Conservation (phyloP, 2,797 vertebrate species). For the Coranthus polyacanthus region DNA sequence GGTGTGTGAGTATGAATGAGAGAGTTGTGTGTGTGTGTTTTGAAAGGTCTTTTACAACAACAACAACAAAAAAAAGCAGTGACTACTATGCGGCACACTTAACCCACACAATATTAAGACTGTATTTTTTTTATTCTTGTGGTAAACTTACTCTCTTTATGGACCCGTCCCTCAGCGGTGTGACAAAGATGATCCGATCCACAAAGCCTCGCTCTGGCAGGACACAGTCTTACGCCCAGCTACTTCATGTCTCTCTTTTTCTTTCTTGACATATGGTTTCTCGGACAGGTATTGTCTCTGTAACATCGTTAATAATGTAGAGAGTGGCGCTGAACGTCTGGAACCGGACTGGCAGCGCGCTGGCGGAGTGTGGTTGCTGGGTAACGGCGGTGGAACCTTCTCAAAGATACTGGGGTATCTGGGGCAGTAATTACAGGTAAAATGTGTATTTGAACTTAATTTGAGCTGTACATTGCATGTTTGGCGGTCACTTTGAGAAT, state of each 20-base stretch:
- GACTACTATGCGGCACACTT: too few relatives aligned
- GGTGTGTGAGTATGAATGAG: conserved; percentile 11
- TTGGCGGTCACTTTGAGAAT: background rate
- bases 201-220: conserved; percentile 6
- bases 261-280: conserved; percentile 57
- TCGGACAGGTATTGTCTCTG: conserved; percentile 61
- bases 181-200: conserved; percentile 16
- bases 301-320: conserved; percentile 81
- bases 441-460: background rate
- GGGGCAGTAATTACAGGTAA: background rate
- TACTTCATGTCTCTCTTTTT: conserved; percentile 7
- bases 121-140: background rate
- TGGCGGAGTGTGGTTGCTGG: conserved; percentile 71
- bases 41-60: conserved; percentile 4
- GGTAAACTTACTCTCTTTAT: conserved; percentile 48
- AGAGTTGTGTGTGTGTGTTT: background rate
- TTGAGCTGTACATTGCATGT: background rate
- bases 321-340: conserved; percentile 63
- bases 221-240: conserved; percentile 19
- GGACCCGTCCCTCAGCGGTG: conserved; percentile 26
- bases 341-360: conserved; percentile 33
- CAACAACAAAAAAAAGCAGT: too few relatives aligned
- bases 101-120: too few relatives aligned
- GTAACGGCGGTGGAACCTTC: conserved; percentile 44
- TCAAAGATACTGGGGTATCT: background rate